Evolutionary conservation across 2,113 vertebrate genomes (phyloP).

Genomic region (Echinops telfairi): DNA sequence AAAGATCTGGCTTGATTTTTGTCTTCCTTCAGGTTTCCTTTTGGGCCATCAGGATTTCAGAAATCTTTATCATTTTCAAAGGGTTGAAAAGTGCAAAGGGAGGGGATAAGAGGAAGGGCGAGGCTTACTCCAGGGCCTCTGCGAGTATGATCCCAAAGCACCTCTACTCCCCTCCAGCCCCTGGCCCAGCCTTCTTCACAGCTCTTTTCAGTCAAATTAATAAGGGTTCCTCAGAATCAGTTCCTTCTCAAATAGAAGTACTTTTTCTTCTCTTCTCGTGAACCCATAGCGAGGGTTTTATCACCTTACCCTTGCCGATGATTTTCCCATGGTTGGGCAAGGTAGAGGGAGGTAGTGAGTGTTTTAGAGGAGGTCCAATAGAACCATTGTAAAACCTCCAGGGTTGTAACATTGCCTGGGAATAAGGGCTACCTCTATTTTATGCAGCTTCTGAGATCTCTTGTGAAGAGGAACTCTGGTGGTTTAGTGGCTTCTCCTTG

Average conservation of each 20-base stretch:
- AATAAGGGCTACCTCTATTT: not conserved
- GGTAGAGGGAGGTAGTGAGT: not conserved
- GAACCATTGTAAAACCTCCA: not conserved
- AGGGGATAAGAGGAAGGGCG: no score
- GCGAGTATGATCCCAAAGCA: not conserved
- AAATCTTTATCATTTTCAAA: not conserved
- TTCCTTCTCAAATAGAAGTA: not conserved
- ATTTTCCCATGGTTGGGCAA: not conserved
- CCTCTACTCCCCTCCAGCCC: not conserved
- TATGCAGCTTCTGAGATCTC: not conserved
- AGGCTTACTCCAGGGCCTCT: not conserved
- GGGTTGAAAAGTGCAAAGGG: not conserved
- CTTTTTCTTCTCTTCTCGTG: not conserved
- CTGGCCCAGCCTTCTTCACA: not conserved
- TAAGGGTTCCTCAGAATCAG: not conserved
- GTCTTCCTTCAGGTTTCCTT: not conserved
- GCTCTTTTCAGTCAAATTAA: not conserved
- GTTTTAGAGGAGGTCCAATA: not conserved
- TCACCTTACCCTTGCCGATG: not conserved
- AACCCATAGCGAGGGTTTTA: not conserved
- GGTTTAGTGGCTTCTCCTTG: no score
- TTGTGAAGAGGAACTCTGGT: no score
- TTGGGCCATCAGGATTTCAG: not conserved
- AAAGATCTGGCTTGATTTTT: not conserved
- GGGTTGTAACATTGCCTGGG: not conserved